Evolutionary conservation across 2,888 invertebrate species (phyloP), one percentile per base, ranked within the genome.

Genomic region (Archips crataeganus): DNA sequence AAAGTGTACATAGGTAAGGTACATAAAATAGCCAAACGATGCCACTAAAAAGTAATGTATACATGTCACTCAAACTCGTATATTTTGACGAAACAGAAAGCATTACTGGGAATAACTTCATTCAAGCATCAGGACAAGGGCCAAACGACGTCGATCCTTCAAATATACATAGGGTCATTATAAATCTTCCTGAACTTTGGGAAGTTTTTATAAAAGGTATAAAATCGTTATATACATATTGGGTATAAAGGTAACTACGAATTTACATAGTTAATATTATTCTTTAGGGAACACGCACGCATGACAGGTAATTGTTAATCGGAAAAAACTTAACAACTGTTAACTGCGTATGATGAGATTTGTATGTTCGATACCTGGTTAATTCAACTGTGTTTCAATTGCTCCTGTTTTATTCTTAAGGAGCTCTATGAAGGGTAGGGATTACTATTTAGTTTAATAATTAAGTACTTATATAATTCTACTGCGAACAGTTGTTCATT

Each of bases 21-120:
- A 92, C 90, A 93, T 93, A 92, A 93, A 93, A 94, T 93, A 93
- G 93, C 94, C 93, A 93, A 92, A 93, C 93, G 83, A 79, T 79
- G 81, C 82, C 88, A 90, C 86, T 82, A 77, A 82, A 85, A 71
- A 67, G 65, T 57, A 71, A 59, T 49, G 51, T 57, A 72, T 70
- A 68, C 69, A 77, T 79, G 75, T 73, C 76, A 77, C 76, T 75
- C 76, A 76, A 80, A 76, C 68, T 76, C 71, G 65, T 75, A 74
- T 68, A 60, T 49, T 73, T 75, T 61, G 73, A 71, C 67, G 75
- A 63, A 71, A 74, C 75, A 70, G n/a, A 73, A 76, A 76, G 77
- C 76, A 75, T 76, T 73, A 70, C 64, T 69, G 71, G 71, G 70
- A 49, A 75, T 69, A 74, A 42, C 51, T 36, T 73, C 61, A 75